A percentile compares a stretch with the other conserved stretches of the same genome.
phyloP scores from a whole-genome alignment of 2,797 vertebrate species.

The Platyrinchus mystaceus region DNA sequence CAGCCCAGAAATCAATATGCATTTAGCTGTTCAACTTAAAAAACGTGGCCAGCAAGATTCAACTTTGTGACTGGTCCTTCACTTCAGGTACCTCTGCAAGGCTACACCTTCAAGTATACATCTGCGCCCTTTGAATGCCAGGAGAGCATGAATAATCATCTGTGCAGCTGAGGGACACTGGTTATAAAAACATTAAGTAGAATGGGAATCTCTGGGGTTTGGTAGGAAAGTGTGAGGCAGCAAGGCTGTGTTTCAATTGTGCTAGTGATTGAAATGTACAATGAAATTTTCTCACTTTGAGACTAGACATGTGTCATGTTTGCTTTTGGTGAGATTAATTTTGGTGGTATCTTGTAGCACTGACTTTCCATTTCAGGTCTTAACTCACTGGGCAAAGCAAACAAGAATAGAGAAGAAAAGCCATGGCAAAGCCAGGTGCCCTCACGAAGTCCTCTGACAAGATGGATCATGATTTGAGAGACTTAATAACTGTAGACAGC shows the following conservation, averaged over 20 bases:
- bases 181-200: not conserved
- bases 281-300: not conserved
- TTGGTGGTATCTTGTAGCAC: not conserved
- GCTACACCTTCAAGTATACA: not conserved
- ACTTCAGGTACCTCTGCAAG: not conserved
- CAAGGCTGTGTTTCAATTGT: not conserved
- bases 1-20: not conserved
- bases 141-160: not conserved
- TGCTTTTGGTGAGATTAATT: not conserved
- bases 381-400: slow-evolving; percentile 23
- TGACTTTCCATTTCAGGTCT: slow-evolving; percentile 20
- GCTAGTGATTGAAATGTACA: not conserved
- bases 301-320: not conserved
- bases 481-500: slow-evolving; percentile 45
- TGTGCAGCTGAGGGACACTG: not conserved
- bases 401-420: slow-evolving; percentile 27
- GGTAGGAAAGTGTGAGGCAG: not conserved
- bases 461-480: slow-evolving; percentile 42
- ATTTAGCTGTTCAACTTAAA: not conserved
- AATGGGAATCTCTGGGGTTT: not conserved
- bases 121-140: not conserved
- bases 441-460: slow-evolving; percentile 24
- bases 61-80: not conserved
- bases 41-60: not conserved
- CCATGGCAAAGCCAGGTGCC: slow-evolving; percentile 2